Evolutionary conservation across 2,888 invertebrate genomes (phyloP).

Genomic region (Leptopilina syphax): DNA sequence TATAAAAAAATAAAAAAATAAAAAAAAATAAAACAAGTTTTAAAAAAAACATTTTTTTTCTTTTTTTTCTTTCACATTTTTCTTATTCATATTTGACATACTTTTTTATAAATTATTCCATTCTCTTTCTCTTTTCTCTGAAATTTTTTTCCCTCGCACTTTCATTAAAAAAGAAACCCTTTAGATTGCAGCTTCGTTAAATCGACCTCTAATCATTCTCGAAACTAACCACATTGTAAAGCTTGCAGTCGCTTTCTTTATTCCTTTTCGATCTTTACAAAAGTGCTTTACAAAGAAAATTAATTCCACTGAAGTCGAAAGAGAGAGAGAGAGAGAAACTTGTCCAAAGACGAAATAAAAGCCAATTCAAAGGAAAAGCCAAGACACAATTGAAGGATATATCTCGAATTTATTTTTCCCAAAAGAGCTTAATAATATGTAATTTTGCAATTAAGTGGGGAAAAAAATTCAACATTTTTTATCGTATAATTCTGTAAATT

Average conservation of each 20-base stretch:
- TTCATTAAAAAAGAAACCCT: not conserved
- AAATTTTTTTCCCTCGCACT: not conserved
- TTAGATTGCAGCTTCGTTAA: constrained; percentile 19
- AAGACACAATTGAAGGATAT: not conserved
- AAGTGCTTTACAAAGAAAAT: constrained; percentile 35
- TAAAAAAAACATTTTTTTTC: not conserved
- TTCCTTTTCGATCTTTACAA: constrained; percentile 22
- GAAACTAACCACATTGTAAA: constrained; percentile 59
- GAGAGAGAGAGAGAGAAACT: not conserved
- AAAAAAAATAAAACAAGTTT: too few relatives aligned
- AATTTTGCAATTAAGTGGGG: not conserved
- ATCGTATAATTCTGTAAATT: too few relatives aligned
- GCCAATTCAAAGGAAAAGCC: not conserved
- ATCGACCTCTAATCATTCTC: constrained; percentile 63
- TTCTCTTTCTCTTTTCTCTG: not conserved
- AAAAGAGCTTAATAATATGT: too few relatives aligned
- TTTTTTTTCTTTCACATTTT: too few relatives aligned
- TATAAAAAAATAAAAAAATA: too few relatives aligned
- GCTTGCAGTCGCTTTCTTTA: constrained; percentile 15
- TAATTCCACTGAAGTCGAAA: constrained; percentile 23
- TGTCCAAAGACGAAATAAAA: not conserved
- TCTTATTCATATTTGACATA: too few relatives aligned
- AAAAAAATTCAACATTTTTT: too few relatives aligned
- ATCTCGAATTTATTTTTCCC: constrained; percentile 7
- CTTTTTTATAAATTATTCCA: too few relatives aligned